These are phyloP conservation scores for Abrostola triplasia DNA, from an alignment of 2,888 invertebrate species.

Conservation along the genomic window DNA sequence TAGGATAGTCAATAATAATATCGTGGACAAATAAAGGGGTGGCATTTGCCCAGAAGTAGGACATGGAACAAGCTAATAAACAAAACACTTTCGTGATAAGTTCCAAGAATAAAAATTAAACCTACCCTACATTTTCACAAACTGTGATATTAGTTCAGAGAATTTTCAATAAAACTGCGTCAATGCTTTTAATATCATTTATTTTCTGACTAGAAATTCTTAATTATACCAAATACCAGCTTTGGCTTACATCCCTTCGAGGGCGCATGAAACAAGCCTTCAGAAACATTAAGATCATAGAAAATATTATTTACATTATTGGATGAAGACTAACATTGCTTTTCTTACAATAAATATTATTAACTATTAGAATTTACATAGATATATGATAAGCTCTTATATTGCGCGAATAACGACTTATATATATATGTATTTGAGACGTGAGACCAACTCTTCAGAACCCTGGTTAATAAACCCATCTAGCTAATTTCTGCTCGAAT, in stretches of 20 bases:
- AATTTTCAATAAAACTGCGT: slow-evolving; percentile 26
- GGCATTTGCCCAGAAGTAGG: too few species aligned
- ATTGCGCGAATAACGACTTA: slow-evolving; percentile 30
- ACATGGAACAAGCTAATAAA: too few species aligned
- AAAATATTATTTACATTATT: slow-evolving; percentile 67
- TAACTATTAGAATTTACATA: slow-evolving; percentile 44
- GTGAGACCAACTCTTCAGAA: too few species aligned
- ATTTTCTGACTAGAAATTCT: slow-evolving; percentile 78
- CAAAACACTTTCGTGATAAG: too few species aligned
- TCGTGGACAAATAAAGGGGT: too few species aligned
- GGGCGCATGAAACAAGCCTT: slow-evolving; percentile 58
- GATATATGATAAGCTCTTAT: slow-evolving; percentile 54
- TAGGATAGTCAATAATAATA: too few species aligned
- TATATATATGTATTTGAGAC: not conserved
- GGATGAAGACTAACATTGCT: slow-evolving; percentile 49
- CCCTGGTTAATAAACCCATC: too few species aligned
- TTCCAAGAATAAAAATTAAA: too few species aligned
- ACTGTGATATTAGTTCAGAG: not conserved
- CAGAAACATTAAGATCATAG: slow-evolving; percentile 66
- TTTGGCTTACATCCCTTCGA: slow-evolving; percentile 62
- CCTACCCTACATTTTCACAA: not conserved
- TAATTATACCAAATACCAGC: slow-evolving; percentile 69
- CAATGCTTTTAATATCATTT: slow-evolving; percentile 66
- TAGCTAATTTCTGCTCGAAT: too few species aligned
- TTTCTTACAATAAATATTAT: slow-evolving; percentile 32